These are phyloP conservation scores for Anthonomus grandis DNA, from an alignment of 1,140 invertebrate species.

Conservation along the genomic window DNA sequence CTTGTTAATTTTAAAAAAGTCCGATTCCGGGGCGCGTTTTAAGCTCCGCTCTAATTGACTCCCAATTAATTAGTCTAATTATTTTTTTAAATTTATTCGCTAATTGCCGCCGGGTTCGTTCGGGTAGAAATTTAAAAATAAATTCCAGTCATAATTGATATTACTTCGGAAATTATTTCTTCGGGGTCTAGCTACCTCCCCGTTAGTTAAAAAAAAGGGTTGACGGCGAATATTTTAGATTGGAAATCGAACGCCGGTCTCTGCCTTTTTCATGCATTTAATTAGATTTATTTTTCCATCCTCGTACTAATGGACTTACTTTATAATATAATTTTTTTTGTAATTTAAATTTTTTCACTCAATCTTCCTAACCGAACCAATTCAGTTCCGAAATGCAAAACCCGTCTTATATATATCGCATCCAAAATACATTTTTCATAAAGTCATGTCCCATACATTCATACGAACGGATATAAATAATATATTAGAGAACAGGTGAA, in stretches of 20 bases:
- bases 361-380: too few relatives aligned
- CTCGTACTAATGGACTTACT: too few relatives aligned
- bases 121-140: conserved; percentile 1
- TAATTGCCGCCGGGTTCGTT: neutral
- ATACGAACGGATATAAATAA: conserved; percentile 17
- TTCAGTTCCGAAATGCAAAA: neutral
- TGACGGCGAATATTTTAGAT: neutral
- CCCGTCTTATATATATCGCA: conserved; percentile 8
- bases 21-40: too few relatives aligned
- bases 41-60: neutral
- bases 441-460: conserved; percentile 11
- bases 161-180: conserved; percentile 2
- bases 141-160: neutral
- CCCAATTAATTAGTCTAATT: conserved; percentile 6
- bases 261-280: too few relatives aligned
- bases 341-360: too few relatives aligned
- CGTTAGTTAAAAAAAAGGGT: neutral
- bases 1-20: too few relatives aligned
- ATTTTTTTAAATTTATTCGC: conserved; percentile 5
- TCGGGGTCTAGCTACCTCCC: too few relatives aligned
- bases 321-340: too few relatives aligned
- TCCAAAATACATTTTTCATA: conserved; percentile 18
- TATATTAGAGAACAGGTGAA: conserved; percentile 16
- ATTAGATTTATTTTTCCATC: too few relatives aligned
- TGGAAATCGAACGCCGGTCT: neutral